phyloP scores from a whole-genome alignment of 2,797 vertebrate genomes.

The Alectoris magna region DNA sequence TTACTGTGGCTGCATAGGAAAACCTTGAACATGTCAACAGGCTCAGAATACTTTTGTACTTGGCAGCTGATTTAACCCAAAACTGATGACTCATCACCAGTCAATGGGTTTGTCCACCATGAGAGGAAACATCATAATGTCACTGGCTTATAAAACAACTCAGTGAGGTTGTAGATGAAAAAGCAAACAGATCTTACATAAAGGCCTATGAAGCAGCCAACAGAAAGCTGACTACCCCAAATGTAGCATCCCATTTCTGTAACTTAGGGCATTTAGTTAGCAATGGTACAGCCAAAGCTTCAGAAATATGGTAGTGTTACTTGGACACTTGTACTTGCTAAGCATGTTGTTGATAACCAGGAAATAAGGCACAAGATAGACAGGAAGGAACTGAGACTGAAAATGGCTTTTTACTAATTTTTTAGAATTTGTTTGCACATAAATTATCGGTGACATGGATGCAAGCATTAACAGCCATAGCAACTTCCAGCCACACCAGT shows the following conservation, averaged over 20 bases:
- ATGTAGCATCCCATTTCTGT: neutral
- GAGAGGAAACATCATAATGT: neutral
- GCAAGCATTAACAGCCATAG: neutral
- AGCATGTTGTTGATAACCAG: neutral
- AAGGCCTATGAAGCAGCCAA: neutral
- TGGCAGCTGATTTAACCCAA: neutral
- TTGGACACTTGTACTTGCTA: neutral
- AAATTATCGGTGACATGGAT: neutral
- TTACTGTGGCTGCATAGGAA: neutral
- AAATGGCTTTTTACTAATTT: neutral
- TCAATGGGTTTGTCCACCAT: neutral
- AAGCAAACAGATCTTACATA: neutral
- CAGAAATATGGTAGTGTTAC: neutral
- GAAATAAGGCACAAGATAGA: neutral
- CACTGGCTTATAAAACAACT: neutral
- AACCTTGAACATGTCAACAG: neutral
- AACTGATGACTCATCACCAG: neutral
- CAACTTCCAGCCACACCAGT: neutral
- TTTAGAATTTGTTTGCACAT: neutral
- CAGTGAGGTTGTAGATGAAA: neutral
- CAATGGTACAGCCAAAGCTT: neutral
- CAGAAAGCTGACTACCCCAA: neutral
- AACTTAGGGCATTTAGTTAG: neutral
- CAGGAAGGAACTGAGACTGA: neutral
- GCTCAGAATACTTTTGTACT: neutral